Conservation (phyloP, 2,797 vertebrate genomes). For the Periparus ater region DNA sequence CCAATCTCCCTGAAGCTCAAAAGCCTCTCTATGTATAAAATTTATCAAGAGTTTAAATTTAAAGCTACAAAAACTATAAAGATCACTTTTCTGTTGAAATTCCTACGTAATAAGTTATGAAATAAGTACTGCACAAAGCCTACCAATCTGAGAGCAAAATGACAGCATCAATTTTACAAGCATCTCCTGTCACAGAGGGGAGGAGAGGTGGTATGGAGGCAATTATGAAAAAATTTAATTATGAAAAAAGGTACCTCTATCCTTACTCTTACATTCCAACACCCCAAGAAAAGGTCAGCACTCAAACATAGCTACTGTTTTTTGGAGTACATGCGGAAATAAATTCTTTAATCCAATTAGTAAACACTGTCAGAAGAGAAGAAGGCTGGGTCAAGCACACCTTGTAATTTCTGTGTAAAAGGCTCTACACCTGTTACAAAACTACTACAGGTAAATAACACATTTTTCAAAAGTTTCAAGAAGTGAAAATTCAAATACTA, state of each 20-base stretch:
- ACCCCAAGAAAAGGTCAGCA: not conserved
- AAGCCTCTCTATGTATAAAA: not conserved
- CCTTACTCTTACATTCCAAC: not conserved
- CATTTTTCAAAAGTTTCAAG: not conserved
- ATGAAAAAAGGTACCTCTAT: not conserved
- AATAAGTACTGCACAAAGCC: not conserved
- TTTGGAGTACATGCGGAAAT: not conserved
- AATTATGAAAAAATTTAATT: not conserved
- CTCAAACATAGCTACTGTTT: not conserved
- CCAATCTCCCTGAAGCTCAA: not conserved
- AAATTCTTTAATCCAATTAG: not conserved
- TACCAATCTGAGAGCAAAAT: not conserved
- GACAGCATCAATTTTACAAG: not conserved
- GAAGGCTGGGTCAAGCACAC: not conserved
- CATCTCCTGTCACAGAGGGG: too few species aligned
- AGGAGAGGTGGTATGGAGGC: not conserved
- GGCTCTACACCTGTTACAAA: not conserved
- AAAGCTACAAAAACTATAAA: not conserved
- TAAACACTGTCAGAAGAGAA: not conserved
- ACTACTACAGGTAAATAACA: not conserved
- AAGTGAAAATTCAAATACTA: not conserved
- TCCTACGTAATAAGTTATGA: rapidly evolving
- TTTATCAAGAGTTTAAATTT: not conserved
- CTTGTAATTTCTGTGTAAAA: not conserved
- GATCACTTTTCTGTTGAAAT: not conserved